These are phyloP conservation scores for Phylloscopus collybita DNA, from an alignment of 2,797 vertebrate genomes.

Conservation along the genomic window DNA sequence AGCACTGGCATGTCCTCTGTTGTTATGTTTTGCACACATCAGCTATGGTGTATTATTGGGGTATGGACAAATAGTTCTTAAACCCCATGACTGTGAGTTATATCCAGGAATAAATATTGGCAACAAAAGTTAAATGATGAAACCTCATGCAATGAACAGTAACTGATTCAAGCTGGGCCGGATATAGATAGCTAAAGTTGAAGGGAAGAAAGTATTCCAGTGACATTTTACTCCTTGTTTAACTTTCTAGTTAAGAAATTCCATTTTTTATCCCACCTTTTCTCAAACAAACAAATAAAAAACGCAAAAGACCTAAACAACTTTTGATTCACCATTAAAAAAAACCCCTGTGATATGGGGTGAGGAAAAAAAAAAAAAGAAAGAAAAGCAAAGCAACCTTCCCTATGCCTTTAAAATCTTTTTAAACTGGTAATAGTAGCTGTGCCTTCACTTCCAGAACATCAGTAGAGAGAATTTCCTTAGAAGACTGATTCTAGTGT, in stretches of 20 bases:
- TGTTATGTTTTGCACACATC: neutral
- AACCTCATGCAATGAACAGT: conserved; percentile 36
- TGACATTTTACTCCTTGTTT: conserved; percentile 11
- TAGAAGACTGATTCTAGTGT: neutral
- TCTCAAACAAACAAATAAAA: neutral
- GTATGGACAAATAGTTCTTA: conserved; percentile 30
- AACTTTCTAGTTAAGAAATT: neutral
- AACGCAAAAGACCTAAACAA: neutral
- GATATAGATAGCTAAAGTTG: conserved; percentile 3
- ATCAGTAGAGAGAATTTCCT: neutral
- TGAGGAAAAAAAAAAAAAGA: neutral
- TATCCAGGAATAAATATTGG: conserved; percentile 52
- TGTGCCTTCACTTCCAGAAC: neutral
- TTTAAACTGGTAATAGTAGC: neutral
- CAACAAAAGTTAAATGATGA: conserved; percentile 53
- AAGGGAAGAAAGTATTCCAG: neutral
- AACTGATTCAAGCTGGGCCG: conserved; percentile 38
- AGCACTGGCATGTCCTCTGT: neutral
- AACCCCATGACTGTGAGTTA: conserved; percentile 41
- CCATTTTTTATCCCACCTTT: neutral
- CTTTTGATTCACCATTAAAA: neutral
- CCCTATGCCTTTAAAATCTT: neutral
- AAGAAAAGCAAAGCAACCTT: neutral
- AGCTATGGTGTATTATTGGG: neutral
- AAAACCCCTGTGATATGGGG: neutral